These are phyloP conservation scores for Eurystomus gularis DNA, from an alignment of 2,113 vertebrate species.

Conservation along the genomic window DNA sequence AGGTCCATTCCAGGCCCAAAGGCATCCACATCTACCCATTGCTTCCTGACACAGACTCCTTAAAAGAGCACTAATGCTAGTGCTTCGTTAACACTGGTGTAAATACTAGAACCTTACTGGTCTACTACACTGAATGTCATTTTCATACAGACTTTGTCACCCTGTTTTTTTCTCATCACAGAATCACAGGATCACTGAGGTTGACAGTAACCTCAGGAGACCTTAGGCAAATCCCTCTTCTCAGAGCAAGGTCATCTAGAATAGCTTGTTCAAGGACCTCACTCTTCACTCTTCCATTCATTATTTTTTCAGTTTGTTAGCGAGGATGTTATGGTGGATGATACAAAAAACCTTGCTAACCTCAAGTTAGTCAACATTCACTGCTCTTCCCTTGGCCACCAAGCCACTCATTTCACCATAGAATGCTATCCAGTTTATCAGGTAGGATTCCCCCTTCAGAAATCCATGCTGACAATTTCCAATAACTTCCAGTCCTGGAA, in stretches of 20 bases:
- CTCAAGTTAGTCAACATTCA: neutral
- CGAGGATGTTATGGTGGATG: neutral
- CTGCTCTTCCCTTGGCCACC: neutral
- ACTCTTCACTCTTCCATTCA: neutral
- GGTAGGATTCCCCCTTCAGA: neutral
- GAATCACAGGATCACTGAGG: neutral
- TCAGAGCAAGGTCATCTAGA: neutral
- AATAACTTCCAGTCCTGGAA: neutral
- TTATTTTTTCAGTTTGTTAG: neutral
- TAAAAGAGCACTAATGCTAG: neutral
- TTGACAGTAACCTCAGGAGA: neutral
- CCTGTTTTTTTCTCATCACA: neutral
- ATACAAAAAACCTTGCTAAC: neutral
- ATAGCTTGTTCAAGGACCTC: neutral
- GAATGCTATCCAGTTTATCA: neutral
- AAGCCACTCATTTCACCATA: neutral
- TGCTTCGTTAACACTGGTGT: neutral
- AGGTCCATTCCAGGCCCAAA: neutral
- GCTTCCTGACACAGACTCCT: neutral
- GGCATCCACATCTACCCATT: neutral
- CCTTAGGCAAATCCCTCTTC: rapidly evolving
- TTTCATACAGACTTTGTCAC: neutral
- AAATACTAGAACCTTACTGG: neutral
- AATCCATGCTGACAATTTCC: neutral
- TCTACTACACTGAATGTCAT: neutral